Percentiles rank a stretch among this genome's conserved stretches.
These are phyloP conservation scores for Archilochus colubris DNA, from an alignment of 2,113 vertebrate genomes.

Conservation along the genomic window DNA sequence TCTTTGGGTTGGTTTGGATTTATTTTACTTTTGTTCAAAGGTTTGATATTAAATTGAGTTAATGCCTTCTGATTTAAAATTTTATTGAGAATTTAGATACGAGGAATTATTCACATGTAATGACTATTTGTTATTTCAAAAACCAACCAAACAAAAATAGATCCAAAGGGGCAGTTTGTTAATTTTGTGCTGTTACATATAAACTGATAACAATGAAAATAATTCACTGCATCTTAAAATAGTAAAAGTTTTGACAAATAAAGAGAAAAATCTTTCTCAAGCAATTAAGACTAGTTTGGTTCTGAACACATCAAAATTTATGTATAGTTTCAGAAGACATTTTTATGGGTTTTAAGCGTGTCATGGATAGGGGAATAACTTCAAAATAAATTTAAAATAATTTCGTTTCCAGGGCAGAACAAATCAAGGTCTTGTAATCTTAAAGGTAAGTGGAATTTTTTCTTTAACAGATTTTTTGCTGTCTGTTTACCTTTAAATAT, in stretches of 20 bases:
- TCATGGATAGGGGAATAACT: not conserved
- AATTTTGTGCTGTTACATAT: not conserved
- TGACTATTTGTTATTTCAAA: not conserved
- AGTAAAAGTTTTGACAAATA: not conserved
- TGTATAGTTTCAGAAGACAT: not conserved
- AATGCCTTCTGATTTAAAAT: not conserved
- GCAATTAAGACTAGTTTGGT: not conserved
- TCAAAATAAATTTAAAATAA: not conserved
- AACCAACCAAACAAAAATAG: not conserved
- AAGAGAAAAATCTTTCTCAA: not conserved
- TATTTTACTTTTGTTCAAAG: not conserved
- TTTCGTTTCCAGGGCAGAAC: not conserved
- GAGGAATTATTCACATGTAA: not conserved
- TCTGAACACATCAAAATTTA: not conserved
- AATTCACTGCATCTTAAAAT: not conserved
- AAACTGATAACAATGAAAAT: not conserved
- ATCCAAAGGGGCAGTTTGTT: not conserved
- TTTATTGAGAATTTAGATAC: not conserved
- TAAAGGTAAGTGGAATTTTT: not conserved
- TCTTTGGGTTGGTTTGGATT: no score
- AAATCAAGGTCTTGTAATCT: not conserved
- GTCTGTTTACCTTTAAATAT: not conserved
- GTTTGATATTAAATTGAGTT: not conserved
- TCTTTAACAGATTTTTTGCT: not conserved
- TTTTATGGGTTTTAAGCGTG: not conserved